A percentile compares a stretch with the other conserved stretches of the same genome.
Evolutionary conservation across 2,888 invertebrate genomes (phyloP).

Genomic region (Hipparchia semele): DNA sequence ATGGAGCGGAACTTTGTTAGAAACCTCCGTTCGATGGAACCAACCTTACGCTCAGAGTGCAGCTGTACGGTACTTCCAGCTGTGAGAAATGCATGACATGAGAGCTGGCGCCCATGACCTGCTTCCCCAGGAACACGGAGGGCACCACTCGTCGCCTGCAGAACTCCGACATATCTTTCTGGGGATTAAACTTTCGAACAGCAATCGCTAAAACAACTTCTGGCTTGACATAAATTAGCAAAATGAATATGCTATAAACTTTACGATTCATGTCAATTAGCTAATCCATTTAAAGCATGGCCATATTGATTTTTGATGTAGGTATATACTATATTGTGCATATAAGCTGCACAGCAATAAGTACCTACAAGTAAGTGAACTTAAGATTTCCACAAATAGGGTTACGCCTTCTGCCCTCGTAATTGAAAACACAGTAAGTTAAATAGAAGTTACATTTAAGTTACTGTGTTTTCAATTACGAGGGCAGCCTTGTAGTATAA

Average conservation of each 20-base stretch:
- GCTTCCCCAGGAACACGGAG: conserved; percentile 67
- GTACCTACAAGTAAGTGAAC: no score
- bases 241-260: conserved; percentile 19
- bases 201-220: conserved; percentile 30
- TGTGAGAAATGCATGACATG: conserved; percentile 65
- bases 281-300: conserved; percentile 17
- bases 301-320: conserved; percentile 30
- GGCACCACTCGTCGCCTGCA: conserved; percentile 67
- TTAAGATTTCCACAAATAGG: no score
- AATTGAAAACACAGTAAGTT: no score
- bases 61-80: conserved; percentile 67
- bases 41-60: conserved; percentile 68
- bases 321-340: no score
- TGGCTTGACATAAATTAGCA: conserved; percentile 25
- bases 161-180: conserved; percentile 69
- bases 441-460: no score
- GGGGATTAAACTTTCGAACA: conserved; percentile 54
- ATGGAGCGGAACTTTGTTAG: no score
- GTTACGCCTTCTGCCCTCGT: no score
- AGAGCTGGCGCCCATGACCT: conserved; percentile 62
- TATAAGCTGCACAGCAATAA: neutral
- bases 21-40: conserved; percentile 10
- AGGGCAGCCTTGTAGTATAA: no score
- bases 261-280: conserved; percentile 28
- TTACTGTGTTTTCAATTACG: no score